phyloP scores from a whole-genome alignment of 1,140 invertebrate species.

The Aporrectodea caliginosa region DNA sequence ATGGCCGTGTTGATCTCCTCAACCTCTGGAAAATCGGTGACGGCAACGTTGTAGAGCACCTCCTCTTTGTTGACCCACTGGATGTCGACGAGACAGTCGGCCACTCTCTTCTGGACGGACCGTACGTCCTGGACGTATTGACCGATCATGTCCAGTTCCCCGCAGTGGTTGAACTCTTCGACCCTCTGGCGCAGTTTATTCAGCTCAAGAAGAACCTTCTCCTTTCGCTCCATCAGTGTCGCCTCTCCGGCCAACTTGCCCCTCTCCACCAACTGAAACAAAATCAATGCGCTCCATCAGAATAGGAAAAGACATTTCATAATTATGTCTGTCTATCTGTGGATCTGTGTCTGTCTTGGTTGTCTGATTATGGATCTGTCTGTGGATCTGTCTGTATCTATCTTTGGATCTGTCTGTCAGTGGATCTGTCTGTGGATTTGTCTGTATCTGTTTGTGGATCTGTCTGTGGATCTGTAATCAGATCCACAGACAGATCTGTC shows the following conservation, averaged over 20 bases:
- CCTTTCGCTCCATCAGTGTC: constrained; percentile 64
- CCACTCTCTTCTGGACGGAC: constrained; percentile 69
- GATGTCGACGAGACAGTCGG: constrained; percentile 68
- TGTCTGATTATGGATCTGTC: too few species aligned
- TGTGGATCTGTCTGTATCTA: too few species aligned
- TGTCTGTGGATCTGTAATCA: too few species aligned
- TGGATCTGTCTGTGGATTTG: too few species aligned
- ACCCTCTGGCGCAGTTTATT: constrained; percentile 67
- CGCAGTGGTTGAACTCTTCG: constrained; percentile 59
- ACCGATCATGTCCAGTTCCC: constrained; percentile 57
- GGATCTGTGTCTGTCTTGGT: too few species aligned
- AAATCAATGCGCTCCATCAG: too few species aligned
- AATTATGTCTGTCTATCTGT: too few species aligned
- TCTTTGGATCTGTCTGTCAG: too few species aligned
- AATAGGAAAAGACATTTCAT: too few species aligned
- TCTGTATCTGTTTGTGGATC: too few species aligned
- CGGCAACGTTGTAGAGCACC: constrained; percentile 72
- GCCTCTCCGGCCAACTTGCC: constrained; percentile 78
- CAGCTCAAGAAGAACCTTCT: constrained; percentile 67
- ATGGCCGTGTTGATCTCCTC: constrained; percentile 60
- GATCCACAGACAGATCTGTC: too few species aligned
- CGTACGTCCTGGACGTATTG: constrained; percentile 64
- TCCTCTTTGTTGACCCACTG: constrained; percentile 72
- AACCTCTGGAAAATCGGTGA: constrained; percentile 69
- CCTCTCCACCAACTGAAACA: constrained; percentile 65